Evolutionary conservation across 2,113 vertebrate species (phyloP).

Genomic region (Pycnonotus jocosus): DNA sequence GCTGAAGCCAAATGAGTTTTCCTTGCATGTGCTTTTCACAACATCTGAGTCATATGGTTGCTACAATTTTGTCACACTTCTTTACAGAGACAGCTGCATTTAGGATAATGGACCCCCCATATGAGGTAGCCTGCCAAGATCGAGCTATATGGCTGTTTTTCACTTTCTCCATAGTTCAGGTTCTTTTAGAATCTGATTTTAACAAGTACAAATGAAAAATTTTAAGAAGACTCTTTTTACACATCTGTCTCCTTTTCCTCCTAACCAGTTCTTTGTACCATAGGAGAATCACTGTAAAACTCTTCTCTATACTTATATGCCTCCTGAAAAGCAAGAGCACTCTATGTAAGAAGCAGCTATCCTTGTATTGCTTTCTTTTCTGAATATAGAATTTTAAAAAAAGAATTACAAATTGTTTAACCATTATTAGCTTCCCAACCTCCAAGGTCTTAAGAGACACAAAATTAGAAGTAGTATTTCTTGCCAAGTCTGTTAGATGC

Average conservation of each 20-base stretch:
- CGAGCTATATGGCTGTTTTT: background rate
- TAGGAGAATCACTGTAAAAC: background rate
- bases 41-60: background rate
- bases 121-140: background rate
- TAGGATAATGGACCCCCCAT: background rate
- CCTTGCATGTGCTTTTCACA: background rate
- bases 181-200: background rate
- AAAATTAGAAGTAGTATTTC: background rate
- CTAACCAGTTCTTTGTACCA: background rate
- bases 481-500: background rate
- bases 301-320: background rate
- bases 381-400: background rate
- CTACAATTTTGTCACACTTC: background rate
- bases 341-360: background rate
- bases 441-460: background rate
- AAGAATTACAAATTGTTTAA: background rate
- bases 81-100: background rate
- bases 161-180: background rate
- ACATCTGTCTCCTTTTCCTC: background rate
- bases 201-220: background rate
- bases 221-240: background rate
- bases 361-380: background rate
- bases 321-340: background rate
- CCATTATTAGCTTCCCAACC: background rate
- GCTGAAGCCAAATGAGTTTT: slow-evolving; percentile 7